These are phyloP conservation scores for Kryptolebias ocellatus DNA, from an alignment of 2,797 vertebrate species.

Conservation along the genomic window DNA sequence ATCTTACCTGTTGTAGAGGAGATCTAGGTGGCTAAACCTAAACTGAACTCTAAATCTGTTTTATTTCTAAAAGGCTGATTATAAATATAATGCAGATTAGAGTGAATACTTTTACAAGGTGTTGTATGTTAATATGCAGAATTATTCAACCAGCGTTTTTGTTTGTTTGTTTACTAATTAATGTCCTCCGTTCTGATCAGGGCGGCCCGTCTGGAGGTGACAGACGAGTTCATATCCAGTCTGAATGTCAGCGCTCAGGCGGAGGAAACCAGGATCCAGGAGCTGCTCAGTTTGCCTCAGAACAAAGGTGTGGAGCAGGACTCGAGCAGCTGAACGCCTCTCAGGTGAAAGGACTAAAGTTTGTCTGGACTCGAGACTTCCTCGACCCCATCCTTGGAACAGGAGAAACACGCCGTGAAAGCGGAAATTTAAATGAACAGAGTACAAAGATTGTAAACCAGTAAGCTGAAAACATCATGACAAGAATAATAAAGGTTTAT, in stretches of 20 bases:
- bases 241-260: conserved; percentile 54
- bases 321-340: conserved; percentile 9
- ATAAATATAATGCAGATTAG: neutral
- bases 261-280: conserved; percentile 69
- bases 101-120: neutral
- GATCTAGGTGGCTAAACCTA: no score
- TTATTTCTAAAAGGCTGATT: neutral
- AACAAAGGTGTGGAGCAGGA: conserved; percentile 53
- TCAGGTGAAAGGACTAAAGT: conserved; percentile 12
- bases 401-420: neutral
- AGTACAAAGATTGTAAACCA: no score
- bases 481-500: no score
- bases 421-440: no score
- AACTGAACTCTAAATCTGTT: neutral
- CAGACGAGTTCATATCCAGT: conserved; percentile 79
- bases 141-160: no score
- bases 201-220: conserved; percentile 83
- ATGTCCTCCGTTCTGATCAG: conserved; percentile 63
- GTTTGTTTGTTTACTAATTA: neutral
- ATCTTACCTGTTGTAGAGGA: neutral
- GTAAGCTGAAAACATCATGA: no score
- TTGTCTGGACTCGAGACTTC: conserved; percentile 15
- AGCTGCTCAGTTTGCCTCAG: conserved; percentile 71
- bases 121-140: neutral
- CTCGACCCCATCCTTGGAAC: neutral